These are phyloP conservation scores for Pithys albifrons DNA, from an alignment of 2,113 vertebrate genomes.

Conservation along the genomic window DNA sequence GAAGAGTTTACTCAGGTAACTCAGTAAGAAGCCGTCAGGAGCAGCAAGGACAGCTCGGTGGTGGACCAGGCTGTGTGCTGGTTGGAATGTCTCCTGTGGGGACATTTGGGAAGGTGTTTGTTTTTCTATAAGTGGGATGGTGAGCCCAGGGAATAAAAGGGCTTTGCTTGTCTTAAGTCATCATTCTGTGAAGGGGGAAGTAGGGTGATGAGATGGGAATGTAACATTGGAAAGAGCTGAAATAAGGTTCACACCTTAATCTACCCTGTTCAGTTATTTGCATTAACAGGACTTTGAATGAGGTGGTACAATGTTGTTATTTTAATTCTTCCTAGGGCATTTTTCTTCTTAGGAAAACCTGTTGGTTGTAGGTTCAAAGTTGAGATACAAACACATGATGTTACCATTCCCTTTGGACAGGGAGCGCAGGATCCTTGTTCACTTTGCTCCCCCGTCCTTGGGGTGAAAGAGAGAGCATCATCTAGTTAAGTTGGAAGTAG, in stretches of 20 bases:
- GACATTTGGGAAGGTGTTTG: not conserved
- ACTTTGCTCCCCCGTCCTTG: not conserved
- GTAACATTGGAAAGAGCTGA: not conserved
- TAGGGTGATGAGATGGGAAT: not conserved
- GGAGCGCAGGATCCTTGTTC: not conserved
- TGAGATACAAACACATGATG: not conserved
- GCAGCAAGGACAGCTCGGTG: not conserved
- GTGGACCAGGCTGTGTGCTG: not conserved
- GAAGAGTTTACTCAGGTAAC: fast-evolving
- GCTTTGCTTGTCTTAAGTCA: not conserved
- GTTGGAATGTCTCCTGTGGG: not conserved
- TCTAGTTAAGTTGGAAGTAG: not conserved
- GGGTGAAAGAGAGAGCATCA: not conserved
- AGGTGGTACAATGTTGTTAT: not conserved
- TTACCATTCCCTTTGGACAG: not conserved
- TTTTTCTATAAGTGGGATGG: not conserved
- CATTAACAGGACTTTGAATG: not conserved
- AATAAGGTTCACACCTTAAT: not conserved
- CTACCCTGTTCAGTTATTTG: not conserved
- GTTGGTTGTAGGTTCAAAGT: not conserved
- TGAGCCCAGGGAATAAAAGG: not conserved
- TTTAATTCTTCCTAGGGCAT: not conserved
- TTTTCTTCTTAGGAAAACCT: not conserved
- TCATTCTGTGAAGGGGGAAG: not conserved
- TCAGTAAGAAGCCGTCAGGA: not conserved